Conservation (phyloP, 2,888 invertebrate species). For the Diloba caeruleocephala region DNA sequence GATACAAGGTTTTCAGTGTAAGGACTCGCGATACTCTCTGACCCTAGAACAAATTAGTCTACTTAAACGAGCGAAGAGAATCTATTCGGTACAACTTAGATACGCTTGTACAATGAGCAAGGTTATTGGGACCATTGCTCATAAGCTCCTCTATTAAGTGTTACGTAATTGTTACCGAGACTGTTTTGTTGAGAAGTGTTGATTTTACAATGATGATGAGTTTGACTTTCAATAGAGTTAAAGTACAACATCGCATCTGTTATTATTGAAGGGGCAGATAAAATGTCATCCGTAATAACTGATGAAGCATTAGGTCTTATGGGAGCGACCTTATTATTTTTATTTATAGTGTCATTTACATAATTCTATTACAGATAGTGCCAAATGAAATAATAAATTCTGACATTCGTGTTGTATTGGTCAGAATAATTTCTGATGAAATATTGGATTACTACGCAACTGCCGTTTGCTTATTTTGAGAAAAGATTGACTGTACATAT, state of each 20-base stretch:
- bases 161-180: conserved; percentile 43
- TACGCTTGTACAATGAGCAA: conserved; percentile 59
- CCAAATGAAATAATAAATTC: no score
- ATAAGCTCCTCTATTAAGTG: conserved; percentile 27
- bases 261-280: no score
- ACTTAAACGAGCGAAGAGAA: conserved; percentile 69
- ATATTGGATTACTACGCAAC: no score
- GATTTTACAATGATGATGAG: conserved; percentile 17
- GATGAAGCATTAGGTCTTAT: no score
- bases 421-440: no score
- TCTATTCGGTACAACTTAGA: conserved; percentile 60
- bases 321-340: no score
- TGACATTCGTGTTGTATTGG: no score
- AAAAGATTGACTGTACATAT: no score
- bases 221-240: conserved; percentile 11
- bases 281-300: no score
- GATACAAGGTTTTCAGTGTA: conserved; percentile 65
- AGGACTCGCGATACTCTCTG: conserved; percentile 68
- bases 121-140: conserved; percentile 55
- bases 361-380: no score
- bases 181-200: conserved; percentile 13
- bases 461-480: no score
- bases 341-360: no score
- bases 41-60: conserved; percentile 67
- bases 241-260: neutral